These are phyloP conservation scores for Troides helena DNA, from an alignment of 2,888 invertebrate species.

Conservation along the genomic window DNA sequence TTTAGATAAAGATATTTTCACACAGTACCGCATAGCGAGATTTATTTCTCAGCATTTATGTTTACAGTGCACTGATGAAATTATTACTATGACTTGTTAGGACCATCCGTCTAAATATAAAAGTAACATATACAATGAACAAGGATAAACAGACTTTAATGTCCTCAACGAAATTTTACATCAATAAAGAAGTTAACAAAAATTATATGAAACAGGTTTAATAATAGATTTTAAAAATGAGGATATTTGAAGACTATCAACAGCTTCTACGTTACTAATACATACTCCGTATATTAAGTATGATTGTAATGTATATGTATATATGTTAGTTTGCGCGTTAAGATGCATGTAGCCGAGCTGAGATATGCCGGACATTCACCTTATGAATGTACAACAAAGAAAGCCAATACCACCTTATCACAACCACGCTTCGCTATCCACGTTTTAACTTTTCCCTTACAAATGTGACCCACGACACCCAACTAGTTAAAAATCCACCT, in stretches of 20 bases:
- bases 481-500: too few relatives aligned
- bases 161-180: too few relatives aligned
- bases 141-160: too few relatives aligned
- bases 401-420: background rate
- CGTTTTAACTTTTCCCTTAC: background rate
- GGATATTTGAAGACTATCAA: too few relatives aligned
- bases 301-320: too few relatives aligned
- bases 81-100: background rate
- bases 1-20: background rate
- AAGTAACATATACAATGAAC: too few relatives aligned
- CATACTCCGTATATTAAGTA: too few relatives aligned
- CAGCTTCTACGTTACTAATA: too few relatives aligned
- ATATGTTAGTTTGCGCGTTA: background rate
- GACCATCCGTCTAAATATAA: too few relatives aligned
- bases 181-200: too few relatives aligned
- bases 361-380: constrained; percentile 1
- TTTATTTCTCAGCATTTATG: background rate
- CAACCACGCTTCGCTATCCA: background rate
- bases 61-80: background rate
- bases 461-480: background rate
- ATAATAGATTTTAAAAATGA: too few relatives aligned
- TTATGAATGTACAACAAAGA: background rate
- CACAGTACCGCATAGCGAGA: background rate
- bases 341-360: background rate
- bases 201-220: too few relatives aligned